These are phyloP conservation scores for Scaptodrosophila latifasciaeformis DNA, from an alignment of 2,888 invertebrate species.

Conservation along the genomic window DNA sequence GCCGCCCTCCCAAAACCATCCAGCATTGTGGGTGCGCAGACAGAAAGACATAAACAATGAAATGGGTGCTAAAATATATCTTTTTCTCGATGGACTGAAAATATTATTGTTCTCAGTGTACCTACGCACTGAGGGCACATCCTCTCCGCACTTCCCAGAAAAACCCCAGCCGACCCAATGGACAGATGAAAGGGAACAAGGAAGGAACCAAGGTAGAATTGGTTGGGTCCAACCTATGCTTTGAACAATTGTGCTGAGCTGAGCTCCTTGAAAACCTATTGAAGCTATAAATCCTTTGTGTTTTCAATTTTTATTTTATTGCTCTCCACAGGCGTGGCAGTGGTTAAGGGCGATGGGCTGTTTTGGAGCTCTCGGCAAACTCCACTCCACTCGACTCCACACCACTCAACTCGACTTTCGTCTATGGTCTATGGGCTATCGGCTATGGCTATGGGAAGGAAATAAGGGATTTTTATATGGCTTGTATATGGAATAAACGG, in stretches of 20 bases:
- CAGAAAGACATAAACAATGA: slow-evolving; percentile 50
- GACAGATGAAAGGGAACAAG: too few species aligned
- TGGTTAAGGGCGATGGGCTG: slow-evolving; percentile 3
- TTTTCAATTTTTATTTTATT: slow-evolving; percentile 70
- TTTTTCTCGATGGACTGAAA: slow-evolving; percentile 40
- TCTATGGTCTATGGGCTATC: slow-evolving; percentile 15
- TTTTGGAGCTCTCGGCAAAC: too few species aligned
- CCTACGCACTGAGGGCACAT: background rate
- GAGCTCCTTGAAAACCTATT: slow-evolving; percentile 68
- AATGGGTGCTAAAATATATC: slow-evolving; percentile 46
- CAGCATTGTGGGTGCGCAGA: too few species aligned
- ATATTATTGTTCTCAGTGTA: slow-evolving; percentile 53
- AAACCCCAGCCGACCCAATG: too few species aligned
- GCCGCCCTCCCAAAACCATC: slow-evolving; percentile 16
- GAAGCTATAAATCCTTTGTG: slow-evolving; percentile 70
- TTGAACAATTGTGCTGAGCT: slow-evolving; percentile 46
- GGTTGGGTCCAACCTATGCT: background rate
- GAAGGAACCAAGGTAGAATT: too few species aligned
- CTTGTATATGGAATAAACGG: slow-evolving; percentile 12
- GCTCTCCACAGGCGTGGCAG: slow-evolving; percentile 52
- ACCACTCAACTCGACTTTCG: too few species aligned
- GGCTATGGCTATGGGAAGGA: background rate
- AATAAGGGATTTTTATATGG: slow-evolving; percentile 9
- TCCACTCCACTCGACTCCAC: too few species aligned
- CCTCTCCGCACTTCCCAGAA: background rate